A percentile compares a stretch with the other conserved stretches of the same genome.
phyloP scores from a whole-genome alignment of 1,140 invertebrate species.

The Papilio machaon region DNA sequence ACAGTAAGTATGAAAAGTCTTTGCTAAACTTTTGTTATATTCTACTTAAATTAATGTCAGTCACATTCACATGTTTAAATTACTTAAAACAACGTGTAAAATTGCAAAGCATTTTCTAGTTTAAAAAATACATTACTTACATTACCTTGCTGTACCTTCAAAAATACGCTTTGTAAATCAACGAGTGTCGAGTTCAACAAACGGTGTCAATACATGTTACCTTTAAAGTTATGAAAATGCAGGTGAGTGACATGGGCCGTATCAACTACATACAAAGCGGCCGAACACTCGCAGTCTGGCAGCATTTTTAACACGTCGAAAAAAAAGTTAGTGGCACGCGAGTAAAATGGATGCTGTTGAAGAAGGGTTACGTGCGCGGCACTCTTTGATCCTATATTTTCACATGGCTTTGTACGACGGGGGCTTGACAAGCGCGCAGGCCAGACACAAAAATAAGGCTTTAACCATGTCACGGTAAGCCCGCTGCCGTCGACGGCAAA shows the following conservation, averaged over 20 bases:
- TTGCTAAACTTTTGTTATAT: not conserved
- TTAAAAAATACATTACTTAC: not conserved
- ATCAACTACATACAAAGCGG: conserved; percentile 32
- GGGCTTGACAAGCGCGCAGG: conserved; percentile 76
- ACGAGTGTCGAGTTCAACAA: not conserved
- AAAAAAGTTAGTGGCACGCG: conserved; percentile 42
- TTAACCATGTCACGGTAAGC: conserved; percentile 80
- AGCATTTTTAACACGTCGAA: conserved; percentile 16
- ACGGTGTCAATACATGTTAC: conserved; percentile 21
- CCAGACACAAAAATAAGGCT: conserved; percentile 81
- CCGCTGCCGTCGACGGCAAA: conserved; percentile 77
- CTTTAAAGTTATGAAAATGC: conserved; percentile 28
- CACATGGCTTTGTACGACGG: conserved; percentile 79
- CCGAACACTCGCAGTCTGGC: conserved; percentile 17
- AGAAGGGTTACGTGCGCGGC: conserved; percentile 59
- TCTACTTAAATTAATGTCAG: not conserved
- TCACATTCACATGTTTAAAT: not conserved
- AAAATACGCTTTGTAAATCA: not conserved
- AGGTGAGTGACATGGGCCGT: conserved; percentile 22
- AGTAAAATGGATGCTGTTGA: conserved; percentile 53
- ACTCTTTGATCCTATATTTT: conserved; percentile 80
- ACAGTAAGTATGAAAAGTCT: not conserved
- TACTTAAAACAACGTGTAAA: not conserved
- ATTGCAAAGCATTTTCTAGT: too few species aligned
- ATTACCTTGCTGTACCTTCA: not conserved